Conservation (phyloP, 2,888 invertebrate genomes). For the Acrobasis suavella region DNA sequence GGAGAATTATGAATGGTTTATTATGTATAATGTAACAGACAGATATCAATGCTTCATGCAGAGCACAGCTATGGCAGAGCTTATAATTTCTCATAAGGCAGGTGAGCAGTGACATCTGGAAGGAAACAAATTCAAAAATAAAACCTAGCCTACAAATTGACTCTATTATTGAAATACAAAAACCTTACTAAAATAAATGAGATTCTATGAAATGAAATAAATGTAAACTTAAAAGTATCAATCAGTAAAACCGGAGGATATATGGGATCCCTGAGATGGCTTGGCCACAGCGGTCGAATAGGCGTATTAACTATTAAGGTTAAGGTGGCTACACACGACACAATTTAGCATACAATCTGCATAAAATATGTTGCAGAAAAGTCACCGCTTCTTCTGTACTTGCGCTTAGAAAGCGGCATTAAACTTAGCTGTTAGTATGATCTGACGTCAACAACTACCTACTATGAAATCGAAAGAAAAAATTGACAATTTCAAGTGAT, state of each 20-base stretch:
- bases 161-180: conserved; percentile 35
- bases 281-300: neutral
- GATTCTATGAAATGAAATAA: conserved; percentile 1
- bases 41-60: conserved; percentile 77
- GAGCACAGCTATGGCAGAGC: conserved; percentile 78
- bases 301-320: no score
- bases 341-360: no score
- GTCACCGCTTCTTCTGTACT: no score
- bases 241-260: neutral
- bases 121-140: conserved; percentile 81
- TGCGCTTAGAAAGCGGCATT: no score
- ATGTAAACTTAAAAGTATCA: conserved; percentile 1
- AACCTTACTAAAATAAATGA: neutral
- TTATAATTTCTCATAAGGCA: conserved; percentile 96
- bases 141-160: conserved; percentile 43
- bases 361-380: no score
- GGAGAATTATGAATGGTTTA: conserved; percentile 43
- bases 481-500: no score
- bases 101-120: conserved; percentile 95
- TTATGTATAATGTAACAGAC: conserved; percentile 54
- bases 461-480: no score
- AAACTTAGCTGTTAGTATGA: no score
- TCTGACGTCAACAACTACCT: no score
- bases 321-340: no score
- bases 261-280: neutral